Evolutionary conservation across 2,797 vertebrate genomes (phyloP).

Genomic region (Rachycentron canadum): DNA sequence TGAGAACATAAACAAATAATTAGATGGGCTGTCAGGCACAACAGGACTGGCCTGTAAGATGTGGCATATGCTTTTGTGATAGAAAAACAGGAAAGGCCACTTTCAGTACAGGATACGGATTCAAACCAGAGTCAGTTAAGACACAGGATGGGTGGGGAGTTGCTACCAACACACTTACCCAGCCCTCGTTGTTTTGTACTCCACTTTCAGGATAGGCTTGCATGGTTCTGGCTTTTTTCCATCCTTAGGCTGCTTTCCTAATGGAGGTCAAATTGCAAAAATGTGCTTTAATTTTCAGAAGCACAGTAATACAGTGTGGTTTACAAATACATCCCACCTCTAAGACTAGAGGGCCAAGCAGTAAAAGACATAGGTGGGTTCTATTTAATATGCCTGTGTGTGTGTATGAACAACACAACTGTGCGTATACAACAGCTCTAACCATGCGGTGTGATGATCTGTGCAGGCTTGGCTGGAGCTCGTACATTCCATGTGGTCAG

Average conservation of each 20-base stretch:
- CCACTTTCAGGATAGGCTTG: conserved; percentile 99
- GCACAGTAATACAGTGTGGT: not conserved
- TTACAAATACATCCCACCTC: not conserved
- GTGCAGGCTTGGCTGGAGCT: conserved; percentile 90
- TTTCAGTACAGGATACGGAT: conserved; percentile 67
- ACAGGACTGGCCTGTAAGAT: conserved; percentile 26
- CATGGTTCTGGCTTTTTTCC: conserved; percentile 99
- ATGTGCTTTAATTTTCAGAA: conserved; percentile 4
- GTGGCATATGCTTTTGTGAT: conserved; percentile 8
- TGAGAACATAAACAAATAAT: not conserved
- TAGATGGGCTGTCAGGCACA: conserved; percentile 1
- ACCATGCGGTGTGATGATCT: conserved; percentile 98
- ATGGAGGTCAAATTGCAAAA: conserved; percentile 59
- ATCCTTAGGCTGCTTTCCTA: conserved; percentile 98
- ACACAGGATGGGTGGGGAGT: conserved; percentile 71
- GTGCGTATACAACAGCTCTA: conserved; percentile 67
- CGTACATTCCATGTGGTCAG: conserved; percentile 98
- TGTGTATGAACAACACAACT: conserved; percentile 27
- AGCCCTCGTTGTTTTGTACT: conserved; percentile 96
- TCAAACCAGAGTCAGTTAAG: conserved; percentile 43
- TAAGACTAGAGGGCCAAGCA: not conserved
- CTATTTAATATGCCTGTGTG: conserved; percentile 4
- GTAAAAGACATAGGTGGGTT: conserved; percentile 25
- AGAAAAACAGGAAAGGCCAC: conserved; percentile 75
- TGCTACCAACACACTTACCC: conserved; percentile 87